Conservation (phyloP, 35 echinoderm and acorn worm species). For the Apostichopus californicus region DNA sequence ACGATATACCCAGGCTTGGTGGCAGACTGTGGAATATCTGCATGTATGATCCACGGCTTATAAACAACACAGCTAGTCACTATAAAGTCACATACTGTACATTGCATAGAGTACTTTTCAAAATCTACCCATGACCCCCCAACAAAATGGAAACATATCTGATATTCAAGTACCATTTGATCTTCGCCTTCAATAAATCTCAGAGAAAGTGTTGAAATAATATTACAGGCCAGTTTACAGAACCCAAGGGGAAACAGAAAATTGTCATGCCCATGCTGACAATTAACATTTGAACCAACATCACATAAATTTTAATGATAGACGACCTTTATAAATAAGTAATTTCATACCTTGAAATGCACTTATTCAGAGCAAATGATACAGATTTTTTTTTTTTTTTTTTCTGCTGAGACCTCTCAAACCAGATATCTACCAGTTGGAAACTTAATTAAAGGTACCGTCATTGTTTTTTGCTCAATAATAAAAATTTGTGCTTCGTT, state of each 20-base stretch:
- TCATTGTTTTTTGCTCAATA: background rate
- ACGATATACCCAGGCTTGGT: too few relatives aligned
- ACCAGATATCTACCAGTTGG: background rate
- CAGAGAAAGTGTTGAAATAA: background rate
- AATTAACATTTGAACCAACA: conserved; percentile 9
- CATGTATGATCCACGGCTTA: too few relatives aligned
- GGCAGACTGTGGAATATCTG: too few relatives aligned
- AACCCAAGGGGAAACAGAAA: background rate
- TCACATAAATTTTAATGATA: background rate
- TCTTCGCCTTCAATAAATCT: too few relatives aligned
- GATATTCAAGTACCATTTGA: too few relatives aligned
- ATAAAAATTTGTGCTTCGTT: background rate
- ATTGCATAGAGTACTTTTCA: too few relatives aligned
- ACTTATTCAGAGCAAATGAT: background rate
- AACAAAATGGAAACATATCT: too few relatives aligned
- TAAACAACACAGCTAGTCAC: too few relatives aligned
- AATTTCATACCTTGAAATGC: background rate
- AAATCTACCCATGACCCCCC: too few relatives aligned
- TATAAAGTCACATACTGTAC: too few relatives aligned
- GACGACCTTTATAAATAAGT: background rate
- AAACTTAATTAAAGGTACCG: background rate
- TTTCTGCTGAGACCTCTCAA: background rate
- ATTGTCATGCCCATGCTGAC: background rate
- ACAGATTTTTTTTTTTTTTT: background rate
- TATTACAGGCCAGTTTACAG: background rate